Percentiles rank a stretch among this genome's conserved stretches.
Evolutionary conservation across 2,113 vertebrate genomes (phyloP).

Genomic region (Sorex araneus): DNA sequence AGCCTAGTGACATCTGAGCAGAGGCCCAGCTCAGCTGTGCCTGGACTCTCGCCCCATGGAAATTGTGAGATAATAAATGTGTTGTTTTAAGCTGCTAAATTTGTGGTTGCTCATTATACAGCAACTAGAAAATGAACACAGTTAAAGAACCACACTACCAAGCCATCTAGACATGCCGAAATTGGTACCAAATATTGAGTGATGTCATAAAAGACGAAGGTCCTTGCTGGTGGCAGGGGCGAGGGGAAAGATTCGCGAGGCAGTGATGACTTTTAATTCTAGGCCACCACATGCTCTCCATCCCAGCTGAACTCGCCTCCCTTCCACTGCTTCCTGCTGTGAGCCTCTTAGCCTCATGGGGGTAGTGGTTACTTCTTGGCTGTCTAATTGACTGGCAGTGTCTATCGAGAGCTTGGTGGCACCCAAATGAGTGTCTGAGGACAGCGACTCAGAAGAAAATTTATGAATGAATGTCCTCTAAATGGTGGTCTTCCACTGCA

Average conservation of each 20-base stretch:
- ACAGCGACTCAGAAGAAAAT: no score
- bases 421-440: not conserved
- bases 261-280: not conserved
- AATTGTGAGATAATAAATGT: conserved; percentile 56
- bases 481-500: not conserved
- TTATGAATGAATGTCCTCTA: not conserved
- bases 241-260: not conserved
- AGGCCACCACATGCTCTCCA: not conserved
- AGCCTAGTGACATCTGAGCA: conserved; percentile 56
- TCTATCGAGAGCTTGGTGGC: not conserved
- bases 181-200: not conserved
- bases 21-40: not conserved
- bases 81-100: conserved; percentile 61
- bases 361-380: not conserved
- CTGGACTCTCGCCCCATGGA: conserved; percentile 55
- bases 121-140: conserved; percentile 1
- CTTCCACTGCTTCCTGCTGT: fast-evolving
- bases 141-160: not conserved
- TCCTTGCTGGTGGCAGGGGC: not conserved
- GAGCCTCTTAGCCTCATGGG: not conserved
- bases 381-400: not conserved
- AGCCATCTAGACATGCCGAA: conserved; percentile 7
- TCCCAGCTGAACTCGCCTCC: not conserved
- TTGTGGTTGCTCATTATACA: conserved; percentile 25
- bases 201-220: not conserved